Base-by-base conservation (phyloP, 2,888 invertebrate species). In the Cetonia aurata region DNA sequence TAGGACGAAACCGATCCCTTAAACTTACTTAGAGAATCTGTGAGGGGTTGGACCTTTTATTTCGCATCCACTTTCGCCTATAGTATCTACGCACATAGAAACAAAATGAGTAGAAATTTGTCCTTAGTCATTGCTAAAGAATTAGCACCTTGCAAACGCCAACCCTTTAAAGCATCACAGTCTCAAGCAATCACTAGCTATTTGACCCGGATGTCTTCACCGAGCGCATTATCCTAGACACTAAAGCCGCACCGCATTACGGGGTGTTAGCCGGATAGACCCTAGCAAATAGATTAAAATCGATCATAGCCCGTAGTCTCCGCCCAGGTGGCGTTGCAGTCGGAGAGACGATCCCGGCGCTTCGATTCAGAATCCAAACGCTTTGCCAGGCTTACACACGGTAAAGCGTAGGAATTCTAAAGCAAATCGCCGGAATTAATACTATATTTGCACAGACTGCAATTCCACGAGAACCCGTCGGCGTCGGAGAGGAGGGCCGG, bases 331-430 rank as follows among this genome's bases (percentile, higher is more conserved):
- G 55, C 67, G n/a, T 57, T 59, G 57, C 68, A 69, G 37, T 69
- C 57, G 57, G 59, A 50, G 50, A 56, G 59, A 59, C 25, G 55
- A 60, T 31, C 69, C 44, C 9, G 31, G 42, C 82, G 87, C 88
- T 91, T 88, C 85, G 94, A 93, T 94, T 94, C 93, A 94, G 94
- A 94, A 94, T 94, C 94, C 94, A 93, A 94, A 95, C 94, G 94
- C 94, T 94, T 95, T 95, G 92, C 94, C 94, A 89, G 88, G 84
- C 84, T 77, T 79, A 80, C 84, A 85, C 82, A 91, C 92, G 93
- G 94, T 94, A 94, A 95, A 94, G 94, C 94, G 94, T 94, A 94
- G 94, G 94, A 94, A 95, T 95, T 95, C 94, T 95, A 95, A 95
- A 93, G 87, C 92, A 60, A 68, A 68, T 62, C 71, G 71, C 55